phyloP scores from a whole-genome alignment of 2,113 vertebrate species.

The Cnemophilus loriae region DNA sequence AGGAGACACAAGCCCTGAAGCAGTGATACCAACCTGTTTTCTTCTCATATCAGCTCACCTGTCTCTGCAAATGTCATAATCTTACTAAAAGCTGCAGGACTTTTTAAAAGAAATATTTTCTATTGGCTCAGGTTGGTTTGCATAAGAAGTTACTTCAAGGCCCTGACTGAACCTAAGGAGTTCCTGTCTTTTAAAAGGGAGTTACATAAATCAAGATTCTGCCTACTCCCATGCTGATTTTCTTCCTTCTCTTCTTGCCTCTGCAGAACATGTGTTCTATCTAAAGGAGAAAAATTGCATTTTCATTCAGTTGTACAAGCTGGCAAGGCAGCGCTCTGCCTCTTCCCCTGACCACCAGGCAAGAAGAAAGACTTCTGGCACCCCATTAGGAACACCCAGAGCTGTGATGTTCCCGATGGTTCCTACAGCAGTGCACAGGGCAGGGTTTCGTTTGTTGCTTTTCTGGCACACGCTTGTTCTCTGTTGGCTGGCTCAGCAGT shows the following conservation, averaged over 20 bases:
- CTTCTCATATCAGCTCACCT: background rate
- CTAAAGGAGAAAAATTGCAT: background rate
- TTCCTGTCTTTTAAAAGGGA: background rate
- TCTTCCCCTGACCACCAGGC: background rate
- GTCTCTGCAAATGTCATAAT: background rate
- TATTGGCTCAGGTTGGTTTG: background rate
- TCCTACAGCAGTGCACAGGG: background rate
- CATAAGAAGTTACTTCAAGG: background rate
- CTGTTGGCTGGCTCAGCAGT: background rate
- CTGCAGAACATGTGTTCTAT: background rate
- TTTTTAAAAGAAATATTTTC: background rate
- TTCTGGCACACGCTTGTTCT: background rate
- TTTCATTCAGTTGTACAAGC: background rate
- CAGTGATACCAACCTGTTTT: background rate
- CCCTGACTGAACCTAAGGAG: background rate
- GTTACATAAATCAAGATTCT: background rate
- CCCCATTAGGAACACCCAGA: slow-evolving; percentile 23
- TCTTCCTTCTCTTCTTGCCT: background rate
- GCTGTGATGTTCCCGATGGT: background rate
- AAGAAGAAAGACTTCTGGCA: slow-evolving; percentile 8
- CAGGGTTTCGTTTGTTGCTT: background rate
- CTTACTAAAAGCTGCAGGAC: background rate
- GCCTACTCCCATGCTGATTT: background rate
- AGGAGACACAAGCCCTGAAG: background rate
- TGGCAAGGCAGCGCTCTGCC: background rate